phyloP scores from a whole-genome alignment of 2,113 vertebrate species.

The Nothoprocta perdicaria region DNA sequence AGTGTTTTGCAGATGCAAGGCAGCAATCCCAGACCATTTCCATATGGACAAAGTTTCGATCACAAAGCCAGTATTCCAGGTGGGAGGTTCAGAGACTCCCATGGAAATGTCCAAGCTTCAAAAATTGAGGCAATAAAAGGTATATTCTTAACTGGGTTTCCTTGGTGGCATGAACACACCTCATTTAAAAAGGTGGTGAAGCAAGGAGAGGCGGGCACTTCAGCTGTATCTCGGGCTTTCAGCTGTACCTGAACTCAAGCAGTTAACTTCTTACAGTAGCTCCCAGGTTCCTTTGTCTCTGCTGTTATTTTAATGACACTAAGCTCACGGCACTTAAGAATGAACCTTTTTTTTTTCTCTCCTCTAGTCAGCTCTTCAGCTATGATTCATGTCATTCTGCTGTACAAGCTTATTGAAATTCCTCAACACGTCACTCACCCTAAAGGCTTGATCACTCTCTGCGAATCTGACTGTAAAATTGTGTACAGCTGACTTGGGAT shows the following conservation, averaged over 20 bases:
- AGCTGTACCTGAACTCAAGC: not conserved
- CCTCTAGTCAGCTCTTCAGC: slow-evolving; percentile 11
- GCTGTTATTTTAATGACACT: slow-evolving; percentile 15
- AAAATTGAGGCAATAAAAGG: slow-evolving; percentile 23
- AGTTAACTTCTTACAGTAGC: not conserved
- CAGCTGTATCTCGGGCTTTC: not conserved
- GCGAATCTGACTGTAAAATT: slow-evolving; percentile 15
- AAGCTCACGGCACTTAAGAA: slow-evolving; percentile 20
- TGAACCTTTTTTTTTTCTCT: not conserved
- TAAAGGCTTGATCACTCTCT: slow-evolving; percentile 22
- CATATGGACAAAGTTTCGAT: not conserved
- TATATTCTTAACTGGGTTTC: not conserved
- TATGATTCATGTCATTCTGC: slow-evolving; percentile 67
- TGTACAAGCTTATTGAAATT: slow-evolving; percentile 61
- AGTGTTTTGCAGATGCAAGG: not conserved
- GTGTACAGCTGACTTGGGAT: not conserved
- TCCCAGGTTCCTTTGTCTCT: slow-evolving; percentile 43
- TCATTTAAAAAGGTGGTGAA: not conserved
- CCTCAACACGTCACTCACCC: slow-evolving; percentile 52
- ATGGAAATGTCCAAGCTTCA: not conserved
- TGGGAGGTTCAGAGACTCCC: not conserved
- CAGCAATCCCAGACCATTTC: not conserved
- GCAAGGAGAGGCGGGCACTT: not conserved
- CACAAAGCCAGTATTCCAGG: not conserved
- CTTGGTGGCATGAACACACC: not conserved